Conservation (phyloP, 92 coral and sea anemone genomes). For the Porites evermanni region DNA sequence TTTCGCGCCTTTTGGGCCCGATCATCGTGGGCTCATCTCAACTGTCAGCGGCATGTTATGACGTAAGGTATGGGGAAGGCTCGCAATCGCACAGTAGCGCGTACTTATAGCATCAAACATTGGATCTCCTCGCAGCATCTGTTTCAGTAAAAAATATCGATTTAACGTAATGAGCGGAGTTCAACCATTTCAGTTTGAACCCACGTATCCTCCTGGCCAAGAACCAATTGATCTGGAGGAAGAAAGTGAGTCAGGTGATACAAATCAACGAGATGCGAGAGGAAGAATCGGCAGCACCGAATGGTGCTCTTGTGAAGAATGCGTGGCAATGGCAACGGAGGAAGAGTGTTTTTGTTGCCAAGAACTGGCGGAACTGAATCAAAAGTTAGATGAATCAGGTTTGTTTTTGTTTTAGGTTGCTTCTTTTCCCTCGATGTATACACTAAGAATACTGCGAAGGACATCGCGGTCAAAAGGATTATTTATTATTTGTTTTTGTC, state of each 20-base stretch:
- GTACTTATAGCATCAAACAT: background rate
- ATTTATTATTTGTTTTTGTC: no score
- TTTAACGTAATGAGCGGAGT: constrained; percentile 1
- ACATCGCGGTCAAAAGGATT: no score
- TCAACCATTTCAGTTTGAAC: background rate
- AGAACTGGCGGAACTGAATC: background rate
- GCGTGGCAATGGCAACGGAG: background rate
- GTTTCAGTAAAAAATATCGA: no score
- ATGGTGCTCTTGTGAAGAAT: constrained; percentile 20
- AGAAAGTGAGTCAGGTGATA: background rate
- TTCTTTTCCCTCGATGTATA: no score
- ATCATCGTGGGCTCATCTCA: background rate
- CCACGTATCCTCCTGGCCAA: constrained; percentile 23
- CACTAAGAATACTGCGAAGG: background rate
- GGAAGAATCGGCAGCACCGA: constrained; percentile 1
- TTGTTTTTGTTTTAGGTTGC: no score
- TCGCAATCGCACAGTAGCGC: background rate
- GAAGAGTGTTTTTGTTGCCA: constrained; percentile 9
- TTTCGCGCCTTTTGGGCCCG: constrained; percentile 22
- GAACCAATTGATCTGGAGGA: constrained; percentile 10
- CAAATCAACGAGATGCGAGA: no score
- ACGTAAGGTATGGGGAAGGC: constrained; percentile 6
- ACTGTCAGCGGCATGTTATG: constrained; percentile 10
- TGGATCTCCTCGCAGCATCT: no score
- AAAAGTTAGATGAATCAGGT: no score